Base-by-base conservation (phyloP, 2,888 invertebrate species). In the Allacma fusca region DNA sequence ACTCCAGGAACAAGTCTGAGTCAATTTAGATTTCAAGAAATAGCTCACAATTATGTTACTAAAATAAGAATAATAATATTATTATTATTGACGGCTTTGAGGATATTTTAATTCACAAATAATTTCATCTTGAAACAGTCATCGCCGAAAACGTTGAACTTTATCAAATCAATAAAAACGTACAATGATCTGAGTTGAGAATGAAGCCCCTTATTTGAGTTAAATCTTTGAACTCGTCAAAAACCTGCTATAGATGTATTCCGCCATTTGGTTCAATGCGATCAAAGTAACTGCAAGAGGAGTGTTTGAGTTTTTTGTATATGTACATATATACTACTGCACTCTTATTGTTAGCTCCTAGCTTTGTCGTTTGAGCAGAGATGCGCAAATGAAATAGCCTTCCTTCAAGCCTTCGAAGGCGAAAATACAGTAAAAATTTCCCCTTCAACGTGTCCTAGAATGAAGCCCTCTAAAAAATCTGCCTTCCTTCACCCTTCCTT, bases 51-150 rank as follows among this genome's bases (percentile, higher is more conserved):
- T 34, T 12, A 62, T 62, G 12, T 26, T 76, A 0, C 96, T 94
- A 79, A n/a, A n/a, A n/a, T n/a, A n/a, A n/a, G n/a, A n/a, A n/a
- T n/a, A n/a, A n/a, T n/a, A n/a, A n/a, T n/a, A n/a, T n/a, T n/a
- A n/a, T 97, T 90, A 85, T 97, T 95, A 86, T 95, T 93, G 23
- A 96, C 88, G 0, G 96, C 92, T 65, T 92, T 92, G 23, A 97
- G 88, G 78, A 97, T 91, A 0, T 95, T 92, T 87, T 93, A 92
- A 86, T 96, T 97, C 73, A 93, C 93, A 77, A 94, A 92, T 88
- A 97, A 92, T 85, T 94, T 91, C 86, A 97, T 92, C 16, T 95
- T 91, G 83, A 95, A 90, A 97, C 97, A 98, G 86, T 97, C 96
- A 0, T 91, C 89, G 0, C 96, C 94, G 85, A 94, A 97, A 0